phyloP scores from a whole-genome alignment of 1,140 invertebrate species.

The Melipona quadrifasciata region DNA sequence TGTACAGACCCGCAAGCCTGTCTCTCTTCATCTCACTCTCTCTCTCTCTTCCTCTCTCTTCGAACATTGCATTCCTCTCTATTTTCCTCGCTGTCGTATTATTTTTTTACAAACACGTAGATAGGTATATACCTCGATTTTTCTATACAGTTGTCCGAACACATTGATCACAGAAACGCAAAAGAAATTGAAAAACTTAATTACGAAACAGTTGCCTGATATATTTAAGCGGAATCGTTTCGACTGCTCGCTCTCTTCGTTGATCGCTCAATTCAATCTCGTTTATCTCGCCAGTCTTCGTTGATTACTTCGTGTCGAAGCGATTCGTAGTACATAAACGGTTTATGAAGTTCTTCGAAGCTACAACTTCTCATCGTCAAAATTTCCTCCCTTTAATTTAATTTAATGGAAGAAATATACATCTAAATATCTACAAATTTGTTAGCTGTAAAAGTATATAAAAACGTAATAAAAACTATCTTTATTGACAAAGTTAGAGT shows the following conservation, averaged over 20 bases:
- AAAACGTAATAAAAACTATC: too few species aligned
- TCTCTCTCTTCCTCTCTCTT: not conserved
- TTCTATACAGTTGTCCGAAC: not conserved
- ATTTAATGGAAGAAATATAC: not conserved
- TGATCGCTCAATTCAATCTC: not conserved
- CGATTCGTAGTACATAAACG: not conserved
- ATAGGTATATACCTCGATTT: not conserved
- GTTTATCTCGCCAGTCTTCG: not conserved
- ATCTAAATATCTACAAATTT: not conserved
- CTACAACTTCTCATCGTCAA: not conserved
- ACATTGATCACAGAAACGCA: too few species aligned
- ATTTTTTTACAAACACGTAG: not conserved
- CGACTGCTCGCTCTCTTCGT: not conserved
- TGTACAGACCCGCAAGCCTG: conserved; percentile 9
- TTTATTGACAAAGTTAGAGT: too few species aligned
- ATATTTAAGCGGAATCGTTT: not conserved
- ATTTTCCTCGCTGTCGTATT: not conserved
- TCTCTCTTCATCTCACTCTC: not conserved
- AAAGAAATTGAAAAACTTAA: not conserved
- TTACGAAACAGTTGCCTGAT: not conserved
- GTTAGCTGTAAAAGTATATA: too few species aligned
- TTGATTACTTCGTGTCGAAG: not conserved
- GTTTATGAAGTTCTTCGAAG: not conserved
- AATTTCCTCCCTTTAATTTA: too few species aligned
- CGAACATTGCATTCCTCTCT: not conserved